phyloP scores from a whole-genome alignment of 1,140 invertebrate species.

The Portunus trituberculatus region DNA sequence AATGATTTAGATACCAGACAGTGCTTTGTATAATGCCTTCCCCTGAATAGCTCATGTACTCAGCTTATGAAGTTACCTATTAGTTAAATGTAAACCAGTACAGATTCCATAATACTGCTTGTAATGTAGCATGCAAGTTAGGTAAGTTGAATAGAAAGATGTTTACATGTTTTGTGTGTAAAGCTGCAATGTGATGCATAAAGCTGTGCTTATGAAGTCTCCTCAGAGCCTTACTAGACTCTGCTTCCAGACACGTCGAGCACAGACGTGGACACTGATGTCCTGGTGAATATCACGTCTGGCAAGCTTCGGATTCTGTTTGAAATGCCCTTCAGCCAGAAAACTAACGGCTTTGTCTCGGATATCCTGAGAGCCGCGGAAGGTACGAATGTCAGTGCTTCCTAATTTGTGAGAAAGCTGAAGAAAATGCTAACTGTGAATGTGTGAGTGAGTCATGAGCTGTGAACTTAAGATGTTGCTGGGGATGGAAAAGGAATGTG shows the following conservation, averaged over 20 bases:
- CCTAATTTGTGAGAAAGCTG: background rate
- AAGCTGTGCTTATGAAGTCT: background rate
- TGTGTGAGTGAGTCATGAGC: background rate
- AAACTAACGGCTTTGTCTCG: slow-evolving; percentile 70
- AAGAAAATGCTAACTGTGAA: background rate
- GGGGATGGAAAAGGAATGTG: no score
- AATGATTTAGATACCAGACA: no score
- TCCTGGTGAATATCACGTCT: slow-evolving; percentile 71
- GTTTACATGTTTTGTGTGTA: background rate
- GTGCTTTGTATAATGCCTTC: no score
- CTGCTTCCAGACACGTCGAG: slow-evolving; percentile 65
- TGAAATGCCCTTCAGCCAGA: slow-evolving; percentile 70
- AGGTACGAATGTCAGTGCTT: slow-evolving; percentile 16
- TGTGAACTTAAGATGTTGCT: background rate
- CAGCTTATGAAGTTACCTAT: no score
- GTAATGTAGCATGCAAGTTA: background rate
- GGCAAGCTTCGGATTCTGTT: slow-evolving; percentile 69
- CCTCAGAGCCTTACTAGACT: background rate
- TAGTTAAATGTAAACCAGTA: no score
- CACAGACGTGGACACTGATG: slow-evolving; percentile 72
- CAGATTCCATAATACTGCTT: background rate
- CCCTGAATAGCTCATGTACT: no score
- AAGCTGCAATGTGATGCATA: background rate
- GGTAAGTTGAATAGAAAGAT: background rate
- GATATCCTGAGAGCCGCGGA: slow-evolving; percentile 72